phyloP scores from a whole-genome alignment of 2,888 invertebrate species.

The Arenicola marina region DNA sequence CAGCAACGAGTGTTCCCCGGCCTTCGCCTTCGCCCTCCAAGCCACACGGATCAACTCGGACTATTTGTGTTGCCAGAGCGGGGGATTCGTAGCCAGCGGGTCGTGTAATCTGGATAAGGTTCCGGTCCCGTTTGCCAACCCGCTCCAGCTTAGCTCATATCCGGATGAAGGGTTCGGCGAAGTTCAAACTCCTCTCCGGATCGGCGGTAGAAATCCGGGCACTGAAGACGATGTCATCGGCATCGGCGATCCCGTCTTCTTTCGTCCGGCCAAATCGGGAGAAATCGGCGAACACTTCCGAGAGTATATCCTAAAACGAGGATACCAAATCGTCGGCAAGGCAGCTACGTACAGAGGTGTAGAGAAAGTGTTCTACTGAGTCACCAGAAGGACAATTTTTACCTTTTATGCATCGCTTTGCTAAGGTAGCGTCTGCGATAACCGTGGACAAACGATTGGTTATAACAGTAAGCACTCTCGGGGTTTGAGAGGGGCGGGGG shows the following conservation, averaged over 20 bases:
- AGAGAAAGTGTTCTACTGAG: slow-evolving; percentile 2
- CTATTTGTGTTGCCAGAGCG: slow-evolving; percentile 9
- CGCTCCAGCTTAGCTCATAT: neutral
- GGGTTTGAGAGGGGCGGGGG: too few species aligned
- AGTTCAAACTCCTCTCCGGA: slow-evolving; percentile 9
- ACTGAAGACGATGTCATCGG: neutral
- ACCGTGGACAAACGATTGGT: too few species aligned
- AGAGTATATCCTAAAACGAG: neutral
- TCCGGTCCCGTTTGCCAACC: slow-evolving; percentile 4
- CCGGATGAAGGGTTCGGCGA: slow-evolving; percentile 11
- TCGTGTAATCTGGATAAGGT: neutral
- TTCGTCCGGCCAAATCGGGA: slow-evolving; percentile 12
- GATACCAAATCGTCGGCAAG: neutral
- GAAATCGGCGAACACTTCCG: slow-evolving; percentile 15
- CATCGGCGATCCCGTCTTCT: slow-evolving; percentile 10
- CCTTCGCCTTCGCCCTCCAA: slow-evolving; percentile 5
- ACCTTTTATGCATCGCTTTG: too few species aligned
- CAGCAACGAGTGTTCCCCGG: slow-evolving; percentile 1
- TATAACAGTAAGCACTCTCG: too few species aligned
- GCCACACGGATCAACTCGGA: neutral
- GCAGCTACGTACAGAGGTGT: slow-evolving; percentile 7
- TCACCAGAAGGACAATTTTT: too few species aligned
- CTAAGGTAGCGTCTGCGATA: too few species aligned
- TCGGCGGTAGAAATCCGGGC: neutral
- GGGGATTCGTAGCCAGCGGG: slow-evolving; percentile 16